These are phyloP conservation scores for Taenioides sp. DNA, from an alignment of 2,797 vertebrate species.

Conservation along the genomic window DNA sequence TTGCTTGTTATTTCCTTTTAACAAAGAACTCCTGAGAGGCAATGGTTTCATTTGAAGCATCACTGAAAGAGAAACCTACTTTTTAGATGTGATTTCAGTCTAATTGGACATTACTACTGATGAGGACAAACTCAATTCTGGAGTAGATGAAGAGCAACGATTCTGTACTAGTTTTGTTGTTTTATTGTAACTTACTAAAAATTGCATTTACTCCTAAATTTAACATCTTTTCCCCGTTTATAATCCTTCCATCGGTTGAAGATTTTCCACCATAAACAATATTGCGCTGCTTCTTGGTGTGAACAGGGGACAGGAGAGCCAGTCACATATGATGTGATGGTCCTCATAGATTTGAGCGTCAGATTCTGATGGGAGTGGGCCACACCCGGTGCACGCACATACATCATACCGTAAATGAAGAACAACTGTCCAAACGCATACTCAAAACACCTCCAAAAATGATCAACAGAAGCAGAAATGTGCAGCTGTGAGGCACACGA, in stretches of 20 bases:
- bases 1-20: slow-evolving; percentile 15
- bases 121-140: background rate
- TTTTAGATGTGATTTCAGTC: background rate
- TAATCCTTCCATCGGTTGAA: background rate
- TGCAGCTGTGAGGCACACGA: slow-evolving; percentile 51
- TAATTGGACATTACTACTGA: background rate
- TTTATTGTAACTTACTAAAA: background rate
- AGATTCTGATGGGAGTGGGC: slow-evolving; percentile 14
- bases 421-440: slow-evolving; percentile 2
- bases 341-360: slow-evolving; percentile 6
- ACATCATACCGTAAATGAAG: background rate
- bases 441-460: slow-evolving; percentile 17
- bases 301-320: background rate
- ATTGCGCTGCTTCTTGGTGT: background rate
- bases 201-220: background rate
- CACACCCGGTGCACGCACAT: slow-evolving; percentile 5
- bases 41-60: slow-evolving; percentile 32
- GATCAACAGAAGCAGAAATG: slow-evolving; percentile 31
- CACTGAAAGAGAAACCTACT: slow-evolving; percentile 5
- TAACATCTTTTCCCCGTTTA: background rate
- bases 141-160: background rate
- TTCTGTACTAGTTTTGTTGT: background rate
- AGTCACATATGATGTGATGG: slow-evolving; percentile 17
- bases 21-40: slow-evolving; percentile 11
- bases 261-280: background rate